phyloP scores from a whole-genome alignment of 1,140 invertebrate species.

The Tetramorium alpestre region DNA sequence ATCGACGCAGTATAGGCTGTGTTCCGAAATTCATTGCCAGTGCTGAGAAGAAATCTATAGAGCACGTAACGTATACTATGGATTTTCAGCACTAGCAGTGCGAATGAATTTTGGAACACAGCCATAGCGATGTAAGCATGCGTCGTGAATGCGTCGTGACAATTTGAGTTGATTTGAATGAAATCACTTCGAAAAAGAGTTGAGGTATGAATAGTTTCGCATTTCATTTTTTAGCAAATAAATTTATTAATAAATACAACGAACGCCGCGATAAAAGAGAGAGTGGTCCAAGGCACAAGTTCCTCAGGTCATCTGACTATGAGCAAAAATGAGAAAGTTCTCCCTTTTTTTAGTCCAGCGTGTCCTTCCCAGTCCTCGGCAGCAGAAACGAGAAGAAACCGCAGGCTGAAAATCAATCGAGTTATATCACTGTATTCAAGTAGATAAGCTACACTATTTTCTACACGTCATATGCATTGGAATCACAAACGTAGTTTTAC shows the following conservation, averaged over 20 bases:
- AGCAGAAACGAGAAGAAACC: conserved; percentile 89
- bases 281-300: conserved; percentile 4
- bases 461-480: background rate
- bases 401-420: conserved; percentile 86
- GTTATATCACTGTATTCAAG: conserved; percentile 21
- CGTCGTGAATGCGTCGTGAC: too few relatives aligned
- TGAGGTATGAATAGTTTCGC: background rate
- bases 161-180: too few relatives aligned
- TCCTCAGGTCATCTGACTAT: background rate
- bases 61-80: too few relatives aligned
- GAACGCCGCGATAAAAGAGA: background rate
- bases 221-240: conserved; percentile 23
- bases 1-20: too few relatives aligned
- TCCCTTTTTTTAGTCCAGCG: conserved; percentile 85
- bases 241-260: conserved; percentile 60
- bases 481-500: background rate
- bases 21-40: too few relatives aligned
- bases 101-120: too few relatives aligned
- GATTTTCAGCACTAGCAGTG: too few relatives aligned
- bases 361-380: conserved; percentile 89
- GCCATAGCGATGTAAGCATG: too few relatives aligned
- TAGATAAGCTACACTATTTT: too few relatives aligned
- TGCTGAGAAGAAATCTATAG: too few relatives aligned
- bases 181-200: background rate
- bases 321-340: background rate